Base-by-base conservation (phyloP, 2,797 vertebrate species). In the Harpagifer antarcticus region DNA sequence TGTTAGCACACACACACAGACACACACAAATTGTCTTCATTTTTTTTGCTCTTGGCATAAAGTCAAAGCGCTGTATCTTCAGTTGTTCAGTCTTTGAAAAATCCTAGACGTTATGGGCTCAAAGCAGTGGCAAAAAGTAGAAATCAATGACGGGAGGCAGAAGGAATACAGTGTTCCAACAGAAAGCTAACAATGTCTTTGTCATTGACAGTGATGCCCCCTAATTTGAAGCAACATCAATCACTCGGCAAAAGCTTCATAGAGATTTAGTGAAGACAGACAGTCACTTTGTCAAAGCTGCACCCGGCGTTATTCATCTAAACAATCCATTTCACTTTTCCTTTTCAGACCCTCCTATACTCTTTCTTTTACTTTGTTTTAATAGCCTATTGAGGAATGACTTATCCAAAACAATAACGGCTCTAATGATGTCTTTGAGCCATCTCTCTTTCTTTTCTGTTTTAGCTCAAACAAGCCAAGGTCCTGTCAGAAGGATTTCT, bases 361-460 rank as follows among this genome's bases (percentile, higher is more conserved):
- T 64, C 33, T 37, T 68, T 76, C 60, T 57, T 48, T 72, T 27
- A 17, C 69, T 82, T 69, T 63, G 73, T 58, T 82, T 87, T 78
- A 63, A 86, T 82, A 86, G 74, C 47, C 82, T 73, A 79, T 83
- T 79, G 84, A 85, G 80, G 68, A 88, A 76, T 85, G 84, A 85
- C 79, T 87, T 73, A 64, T 82, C 84, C 82, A 85, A 82, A 81
- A 85, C 83, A 84, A 81, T 73, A 79, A 54, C 74, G 1, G 56
- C 81, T 78, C 68, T 88, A 87, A 87, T 85, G 80, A 91, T 87
- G 84, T 86, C 91, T 88, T 76, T 33, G 12, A 86, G 78, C 78
- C 72, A 49, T 76, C 50, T 62, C 31, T 52, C 67, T 54, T 48
- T 15, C 57, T 23, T 52, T 27, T 33, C 62, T 66, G 53, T 78